Conservation (phyloP, 2,888 invertebrate species). For the Lampropteryx suffumata region DNA sequence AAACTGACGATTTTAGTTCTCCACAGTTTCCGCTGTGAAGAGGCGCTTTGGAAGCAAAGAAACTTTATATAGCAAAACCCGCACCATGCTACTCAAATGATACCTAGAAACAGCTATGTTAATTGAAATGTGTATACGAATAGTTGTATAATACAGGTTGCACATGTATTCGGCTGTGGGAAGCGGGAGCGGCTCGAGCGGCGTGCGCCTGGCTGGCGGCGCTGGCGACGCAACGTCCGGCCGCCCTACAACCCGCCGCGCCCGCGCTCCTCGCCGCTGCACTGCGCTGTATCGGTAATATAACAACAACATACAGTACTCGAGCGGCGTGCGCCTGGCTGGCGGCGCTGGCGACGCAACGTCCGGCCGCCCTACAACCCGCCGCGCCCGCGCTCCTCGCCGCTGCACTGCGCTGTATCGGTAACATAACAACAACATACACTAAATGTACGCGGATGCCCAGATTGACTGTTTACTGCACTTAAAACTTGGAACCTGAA, state of each 20-base stretch:
- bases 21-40: too few relatives aligned
- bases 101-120: too few relatives aligned
- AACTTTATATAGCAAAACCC: too few relatives aligned
- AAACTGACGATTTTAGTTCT: too few relatives aligned
- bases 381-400: constrained; percentile 59
- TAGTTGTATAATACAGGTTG: constrained; percentile 45
- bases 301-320: too few relatives aligned
- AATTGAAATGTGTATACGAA: too few relatives aligned
- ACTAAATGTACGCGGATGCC: too few relatives aligned
- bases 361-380: constrained; percentile 61
- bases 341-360: constrained; percentile 59
- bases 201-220: constrained; percentile 67
- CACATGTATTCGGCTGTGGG: constrained; percentile 63
- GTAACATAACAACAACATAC: too few relatives aligned
- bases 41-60: too few relatives aligned
- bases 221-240: constrained; percentile 61
- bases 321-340: constrained; percentile 69
- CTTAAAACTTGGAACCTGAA: too few relatives aligned
- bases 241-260: constrained; percentile 62
- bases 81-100: too few relatives aligned
- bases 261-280: constrained; percentile 61
- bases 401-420: constrained; percentile 71
- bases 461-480: too few relatives aligned
- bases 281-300: constrained; percentile 68
- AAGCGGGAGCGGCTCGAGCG: constrained; percentile 61